These are phyloP conservation scores for Salvelinus namaycush DNA, from an alignment of 2,113 vertebrate genomes.

Conservation along the genomic window DNA sequence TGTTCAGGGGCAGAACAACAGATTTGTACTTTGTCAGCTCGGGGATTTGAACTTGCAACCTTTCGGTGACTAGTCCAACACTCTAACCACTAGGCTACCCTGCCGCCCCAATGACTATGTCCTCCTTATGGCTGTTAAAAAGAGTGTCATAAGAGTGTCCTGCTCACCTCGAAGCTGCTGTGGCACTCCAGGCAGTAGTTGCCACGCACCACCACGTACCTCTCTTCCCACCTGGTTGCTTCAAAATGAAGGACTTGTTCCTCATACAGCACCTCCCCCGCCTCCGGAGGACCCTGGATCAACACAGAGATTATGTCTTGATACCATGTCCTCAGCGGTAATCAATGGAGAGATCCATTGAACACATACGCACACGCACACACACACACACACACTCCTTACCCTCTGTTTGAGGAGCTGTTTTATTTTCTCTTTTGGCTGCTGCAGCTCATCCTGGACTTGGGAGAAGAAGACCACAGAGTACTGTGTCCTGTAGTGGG, in stretches of 20 bases:
- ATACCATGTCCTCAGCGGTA: too few relatives aligned
- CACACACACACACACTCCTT: conserved; percentile 18
- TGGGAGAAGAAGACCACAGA: conserved; percentile 79
- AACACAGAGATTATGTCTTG: background rate
- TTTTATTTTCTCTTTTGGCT: conserved; percentile 72
- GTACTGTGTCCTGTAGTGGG: conserved; percentile 84
- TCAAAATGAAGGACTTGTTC: conserved; percentile 77
- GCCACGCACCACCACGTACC: conserved; percentile 82
- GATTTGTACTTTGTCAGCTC: too few relatives aligned
- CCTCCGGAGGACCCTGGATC: conserved; percentile 64
- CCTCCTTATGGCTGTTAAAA: background rate
- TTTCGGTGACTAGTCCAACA: too few relatives aligned
- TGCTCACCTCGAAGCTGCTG: conserved; percentile 83
- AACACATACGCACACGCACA: background rate
- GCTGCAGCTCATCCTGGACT: conserved; percentile 82
- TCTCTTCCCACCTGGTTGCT: conserved; percentile 85
- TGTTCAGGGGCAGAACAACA: too few relatives aligned
- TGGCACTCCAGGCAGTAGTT: conserved; percentile 86
- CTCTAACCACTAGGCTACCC: too few relatives aligned
- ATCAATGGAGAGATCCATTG: too few relatives aligned
- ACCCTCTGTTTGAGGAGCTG: conserved; percentile 84
- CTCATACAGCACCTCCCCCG: conserved; percentile 76
- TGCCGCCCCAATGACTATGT: background rate
- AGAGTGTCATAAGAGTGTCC: background rate
- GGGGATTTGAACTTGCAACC: too few relatives aligned